Evolutionary conservation across 2,888 invertebrate species (phyloP).

Genomic region (Falcaria lacertinaria): DNA sequence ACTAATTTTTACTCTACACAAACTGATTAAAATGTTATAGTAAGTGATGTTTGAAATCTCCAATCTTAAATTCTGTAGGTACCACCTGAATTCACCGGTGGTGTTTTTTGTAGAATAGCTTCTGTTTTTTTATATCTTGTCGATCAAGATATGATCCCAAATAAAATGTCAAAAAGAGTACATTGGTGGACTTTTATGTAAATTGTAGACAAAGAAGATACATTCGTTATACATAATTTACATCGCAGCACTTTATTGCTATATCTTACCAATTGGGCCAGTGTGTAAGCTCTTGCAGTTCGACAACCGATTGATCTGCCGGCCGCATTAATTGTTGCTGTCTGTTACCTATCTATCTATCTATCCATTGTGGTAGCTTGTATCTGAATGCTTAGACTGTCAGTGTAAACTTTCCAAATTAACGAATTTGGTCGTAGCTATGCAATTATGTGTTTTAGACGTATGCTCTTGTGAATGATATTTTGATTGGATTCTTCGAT

Average conservation of each 20-base stretch:
- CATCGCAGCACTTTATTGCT: neutral
- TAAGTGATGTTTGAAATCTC: too few species aligned
- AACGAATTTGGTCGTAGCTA: neutral
- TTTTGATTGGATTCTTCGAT: slow-evolving; percentile 1
- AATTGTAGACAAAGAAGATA: too few species aligned
- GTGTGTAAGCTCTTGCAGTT: slow-evolving; percentile 54
- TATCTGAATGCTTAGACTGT: slow-evolving; percentile 2
- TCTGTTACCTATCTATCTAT: slow-evolving; percentile 34
- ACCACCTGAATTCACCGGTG: too few species aligned
- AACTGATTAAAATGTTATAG: too few species aligned
- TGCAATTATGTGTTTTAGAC: neutral
- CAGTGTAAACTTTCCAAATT: neutral
- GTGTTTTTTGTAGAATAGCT: too few species aligned
- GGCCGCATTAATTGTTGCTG: slow-evolving; percentile 72
- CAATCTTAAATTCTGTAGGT: too few species aligned
- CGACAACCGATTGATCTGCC: slow-evolving; percentile 77
- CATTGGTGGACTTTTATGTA: too few species aligned
- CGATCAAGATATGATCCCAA: too few species aligned
- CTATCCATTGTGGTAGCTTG: slow-evolving; percentile 5
- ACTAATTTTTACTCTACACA: too few species aligned
- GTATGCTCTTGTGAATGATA: neutral
- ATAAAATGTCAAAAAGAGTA: too few species aligned
- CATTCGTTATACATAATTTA: too few species aligned
- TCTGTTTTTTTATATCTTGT: too few species aligned
- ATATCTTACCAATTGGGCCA: slow-evolving; percentile 25